phyloP scores from a whole-genome alignment of 2,797 vertebrate genomes.

The Aeoliscus strigatus region DNA sequence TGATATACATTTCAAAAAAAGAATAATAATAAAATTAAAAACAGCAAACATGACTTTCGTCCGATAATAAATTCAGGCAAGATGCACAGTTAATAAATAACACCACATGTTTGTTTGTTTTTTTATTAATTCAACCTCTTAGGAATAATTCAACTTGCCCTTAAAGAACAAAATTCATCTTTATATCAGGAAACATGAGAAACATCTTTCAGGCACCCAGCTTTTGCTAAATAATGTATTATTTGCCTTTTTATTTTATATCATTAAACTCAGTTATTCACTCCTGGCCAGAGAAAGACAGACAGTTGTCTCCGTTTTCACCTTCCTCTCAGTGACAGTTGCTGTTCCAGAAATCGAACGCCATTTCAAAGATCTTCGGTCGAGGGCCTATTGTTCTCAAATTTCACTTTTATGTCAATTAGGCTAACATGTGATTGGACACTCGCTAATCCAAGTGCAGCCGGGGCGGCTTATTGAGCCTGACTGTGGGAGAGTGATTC shows the following conservation, averaged over 20 bases:
- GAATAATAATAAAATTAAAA: no score
- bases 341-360: slow-evolving; percentile 51
- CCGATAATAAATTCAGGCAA: slow-evolving; percentile 49
- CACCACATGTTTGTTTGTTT: slow-evolving; percentile 49
- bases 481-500: slow-evolving; percentile 60
- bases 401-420: slow-evolving; percentile 73
- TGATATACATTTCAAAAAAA: slow-evolving; percentile 54
- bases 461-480: slow-evolving; percentile 43
- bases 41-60: slow-evolving; percentile 57
- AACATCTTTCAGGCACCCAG: slow-evolving; percentile 28
- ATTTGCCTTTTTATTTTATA: slow-evolving; percentile 34
- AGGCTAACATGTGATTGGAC: slow-evolving; percentile 64
- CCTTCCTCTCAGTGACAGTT: slow-evolving; percentile 12
- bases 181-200: slow-evolving; percentile 21
- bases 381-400: slow-evolving; percentile 53
- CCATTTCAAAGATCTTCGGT: slow-evolving; percentile 21
- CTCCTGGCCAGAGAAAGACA: slow-evolving; percentile 20
- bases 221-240: slow-evolving; percentile 41
- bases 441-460: slow-evolving; percentile 69
- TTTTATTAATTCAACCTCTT: slow-evolving; percentile 37
- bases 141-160: slow-evolving; percentile 33
- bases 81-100: slow-evolving; percentile 39
- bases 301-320: slow-evolving; percentile 12
- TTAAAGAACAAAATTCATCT: slow-evolving; percentile 30
- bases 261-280: slow-evolving; percentile 28